Evolutionary conservation across 2,797 vertebrate species (phyloP).

Genomic region (Periparus ater): DNA sequence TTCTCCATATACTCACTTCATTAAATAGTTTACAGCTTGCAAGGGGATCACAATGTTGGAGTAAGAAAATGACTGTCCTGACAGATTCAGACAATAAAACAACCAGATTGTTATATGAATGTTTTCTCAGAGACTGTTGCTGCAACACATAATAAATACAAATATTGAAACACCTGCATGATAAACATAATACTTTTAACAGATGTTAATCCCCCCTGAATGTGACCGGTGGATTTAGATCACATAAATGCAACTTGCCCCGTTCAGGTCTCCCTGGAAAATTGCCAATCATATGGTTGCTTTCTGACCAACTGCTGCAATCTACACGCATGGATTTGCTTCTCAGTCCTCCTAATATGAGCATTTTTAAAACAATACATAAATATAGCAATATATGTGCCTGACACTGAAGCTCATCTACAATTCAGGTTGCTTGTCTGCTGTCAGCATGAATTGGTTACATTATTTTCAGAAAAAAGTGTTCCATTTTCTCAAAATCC

Average conservation of each 20-base stretch:
- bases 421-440: not conserved
- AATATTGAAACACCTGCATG: slow-evolving; percentile 84
- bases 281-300: slow-evolving; percentile 53
- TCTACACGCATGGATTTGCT: not conserved
- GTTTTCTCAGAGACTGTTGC: slow-evolving; percentile 82
- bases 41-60: slow-evolving; percentile 79
- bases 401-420: not conserved
- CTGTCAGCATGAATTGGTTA: not conserved
- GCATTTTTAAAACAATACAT: not conserved
- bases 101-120: slow-evolving; percentile 79
- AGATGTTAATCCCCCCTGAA: slow-evolving; percentile 80
- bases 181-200: slow-evolving; percentile 81
- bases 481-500: not conserved
- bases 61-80: slow-evolving; percentile 80
- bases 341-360: not conserved
- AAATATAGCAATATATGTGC: not conserved
- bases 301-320: slow-evolving; percentile 40
- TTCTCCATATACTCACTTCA: slow-evolving; percentile 81
- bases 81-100: slow-evolving; percentile 85
- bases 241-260: slow-evolving; percentile 69
- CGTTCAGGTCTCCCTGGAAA: slow-evolving; percentile 70
- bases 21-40: slow-evolving; percentile 82
- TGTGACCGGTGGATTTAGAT: slow-evolving; percentile 72
- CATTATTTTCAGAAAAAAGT: not conserved
- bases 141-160: slow-evolving; percentile 82